Evolutionary conservation across 1,140 invertebrate genomes (phyloP).

Genomic region (Lutraria rhynchaena): DNA sequence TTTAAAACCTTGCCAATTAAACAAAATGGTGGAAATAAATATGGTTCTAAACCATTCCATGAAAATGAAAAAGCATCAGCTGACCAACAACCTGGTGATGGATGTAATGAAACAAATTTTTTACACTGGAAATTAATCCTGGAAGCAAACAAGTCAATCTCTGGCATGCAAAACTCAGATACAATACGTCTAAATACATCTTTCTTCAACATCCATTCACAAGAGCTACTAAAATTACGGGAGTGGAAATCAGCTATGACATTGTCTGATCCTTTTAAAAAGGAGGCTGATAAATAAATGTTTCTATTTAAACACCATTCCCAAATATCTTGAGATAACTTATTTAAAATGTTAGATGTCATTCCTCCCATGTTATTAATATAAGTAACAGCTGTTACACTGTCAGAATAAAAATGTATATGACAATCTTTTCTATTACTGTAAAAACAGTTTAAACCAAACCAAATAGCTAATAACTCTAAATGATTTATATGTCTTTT

Average conservation of each 20-base stretch:
- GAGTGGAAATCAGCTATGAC: constrained; percentile 54
- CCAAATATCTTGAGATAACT: constrained; percentile 39
- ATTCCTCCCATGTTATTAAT: constrained; percentile 54
- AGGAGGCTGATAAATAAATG: constrained; percentile 39
- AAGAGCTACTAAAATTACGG: constrained; percentile 43
- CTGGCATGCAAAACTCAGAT: constrained; percentile 1
- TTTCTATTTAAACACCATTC: constrained; percentile 50
- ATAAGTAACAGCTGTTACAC: constrained; percentile 52
- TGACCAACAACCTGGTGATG: constrained; percentile 38
- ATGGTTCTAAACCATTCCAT: constrained; percentile 30
- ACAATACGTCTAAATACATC: constrained; percentile 39
- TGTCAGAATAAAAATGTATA: constrained; percentile 21
- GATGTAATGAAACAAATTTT: constrained; percentile 42
- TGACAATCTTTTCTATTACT: not conserved
- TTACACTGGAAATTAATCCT: constrained; percentile 57
- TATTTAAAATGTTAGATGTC: not conserved
- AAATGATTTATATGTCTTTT: constrained; percentile 31
- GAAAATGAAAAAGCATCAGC: constrained; percentile 35
- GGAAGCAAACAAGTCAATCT: constrained; percentile 62
- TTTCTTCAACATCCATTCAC: constrained; percentile 38
- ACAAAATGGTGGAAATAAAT: constrained; percentile 43
- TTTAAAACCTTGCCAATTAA: constrained; percentile 9
- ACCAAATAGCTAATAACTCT: constrained; percentile 20
- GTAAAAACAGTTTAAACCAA: constrained; percentile 4
- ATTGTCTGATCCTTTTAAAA: constrained; percentile 52